phyloP scores from a whole-genome alignment of 1,140 invertebrate genomes.

The Ephestia elutella region DNA sequence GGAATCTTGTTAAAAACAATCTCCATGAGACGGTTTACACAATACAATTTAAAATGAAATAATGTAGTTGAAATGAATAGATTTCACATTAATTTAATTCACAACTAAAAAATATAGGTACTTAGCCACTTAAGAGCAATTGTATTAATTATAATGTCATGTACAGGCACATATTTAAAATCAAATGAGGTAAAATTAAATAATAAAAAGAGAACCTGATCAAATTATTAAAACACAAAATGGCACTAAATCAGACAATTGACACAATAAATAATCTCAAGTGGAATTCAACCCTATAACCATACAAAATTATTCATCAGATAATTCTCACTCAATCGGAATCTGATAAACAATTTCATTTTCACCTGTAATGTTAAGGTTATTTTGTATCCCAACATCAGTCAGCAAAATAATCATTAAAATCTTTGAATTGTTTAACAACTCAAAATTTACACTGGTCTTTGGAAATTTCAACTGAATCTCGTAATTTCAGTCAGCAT shows the following conservation, averaged over 20 bases:
- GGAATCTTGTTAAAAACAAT: no score
- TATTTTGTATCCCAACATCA: no score
- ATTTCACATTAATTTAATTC: not conserved
- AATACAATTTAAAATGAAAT: no score
- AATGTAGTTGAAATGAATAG: no score
- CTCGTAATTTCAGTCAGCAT: constrained; percentile 11
- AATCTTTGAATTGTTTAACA: not conserved
- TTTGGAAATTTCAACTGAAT: not conserved
- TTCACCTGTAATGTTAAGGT: no score
- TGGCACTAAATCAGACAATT: not conserved
- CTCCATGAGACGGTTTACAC: no score
- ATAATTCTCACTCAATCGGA: not conserved
- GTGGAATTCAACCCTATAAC: not conserved
- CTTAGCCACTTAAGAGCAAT: not conserved
- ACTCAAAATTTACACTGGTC: not conserved
- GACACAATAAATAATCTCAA: not conserved
- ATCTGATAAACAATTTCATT: no score
- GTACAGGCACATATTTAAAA: not conserved
- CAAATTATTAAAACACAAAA: not conserved
- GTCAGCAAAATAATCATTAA: not conserved
- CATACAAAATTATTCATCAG: not conserved
- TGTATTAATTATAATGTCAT: not conserved
- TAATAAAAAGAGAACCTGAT: not conserved
- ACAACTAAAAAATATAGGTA: not conserved
- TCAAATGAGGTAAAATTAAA: not conserved